phyloP scores from a whole-genome alignment of 2,113 vertebrate species.

The Megatriorchis doriae region DNA sequence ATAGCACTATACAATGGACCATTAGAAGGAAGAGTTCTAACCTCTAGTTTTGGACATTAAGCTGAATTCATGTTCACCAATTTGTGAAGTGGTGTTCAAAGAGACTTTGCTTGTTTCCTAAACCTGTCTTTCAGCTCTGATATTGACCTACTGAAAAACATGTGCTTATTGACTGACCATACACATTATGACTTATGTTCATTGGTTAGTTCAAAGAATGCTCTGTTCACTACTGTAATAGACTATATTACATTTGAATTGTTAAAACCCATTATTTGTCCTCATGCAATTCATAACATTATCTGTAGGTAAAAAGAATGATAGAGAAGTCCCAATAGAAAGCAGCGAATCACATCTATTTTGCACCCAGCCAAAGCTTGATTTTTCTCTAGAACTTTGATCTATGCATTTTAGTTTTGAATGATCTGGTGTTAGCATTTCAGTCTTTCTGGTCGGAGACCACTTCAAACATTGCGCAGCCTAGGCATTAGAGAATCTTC shows the following conservation, averaged over 20 bases:
- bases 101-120: not conserved
- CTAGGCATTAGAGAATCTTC: not conserved
- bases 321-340: not conserved
- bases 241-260: not conserved
- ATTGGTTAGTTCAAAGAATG: not conserved
- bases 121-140: not conserved
- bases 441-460: not conserved
- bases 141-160: not conserved
- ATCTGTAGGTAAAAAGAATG: not conserved
- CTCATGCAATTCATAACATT: not conserved
- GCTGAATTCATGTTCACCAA: not conserved
- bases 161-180: accelerated
- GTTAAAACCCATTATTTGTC: not conserved
- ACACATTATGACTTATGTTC: not conserved
- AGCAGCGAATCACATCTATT: not conserved
- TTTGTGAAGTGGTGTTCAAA: not conserved
- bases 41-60: not conserved
- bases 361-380: not conserved
- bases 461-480: not conserved
- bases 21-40: not conserved
- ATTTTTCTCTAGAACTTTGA: not conserved
- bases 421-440: not conserved
- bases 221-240: not conserved
- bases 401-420: not conserved
- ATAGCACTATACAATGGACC: not conserved